Base-by-base conservation (phyloP, 37 sponge, comb jelly and placozoan genomes). In the Dysidea cf. avara region DNA sequence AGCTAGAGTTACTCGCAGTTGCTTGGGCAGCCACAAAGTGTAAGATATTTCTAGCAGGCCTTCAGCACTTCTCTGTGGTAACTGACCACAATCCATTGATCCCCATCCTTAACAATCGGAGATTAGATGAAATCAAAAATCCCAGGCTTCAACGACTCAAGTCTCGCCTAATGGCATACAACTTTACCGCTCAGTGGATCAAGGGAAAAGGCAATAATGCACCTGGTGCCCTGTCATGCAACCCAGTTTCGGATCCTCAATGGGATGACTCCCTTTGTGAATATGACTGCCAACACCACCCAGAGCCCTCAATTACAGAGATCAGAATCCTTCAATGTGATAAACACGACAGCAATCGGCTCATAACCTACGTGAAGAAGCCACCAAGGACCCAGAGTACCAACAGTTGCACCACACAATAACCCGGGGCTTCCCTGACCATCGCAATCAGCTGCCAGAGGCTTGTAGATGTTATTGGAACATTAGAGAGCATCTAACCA, bases 11-110 rank as follows among this genome's bases (percentile, higher is more conserved):
- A 6, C 26, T 68, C 6, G 49, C 32, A 3, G 51, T 68, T 20
- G 6, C 49, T 25, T 68, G 69, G 69, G 69, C 69, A 5, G 17
- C 39, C 31, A 6, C 14, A 11, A 68, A 68, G 14, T 68, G 69
- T 30, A 6, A 68, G 7, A 68, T 68, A 18, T 68, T 68, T 22
- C 24, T 68, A 21, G 69, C 69, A 9, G 58, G 58, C 5, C 14
- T 22, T 14, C 58, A 22, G 7, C 58, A 56, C 29, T 56, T 56
- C 58, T 7, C 7, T 13, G 58, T 56, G 25, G 28, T 56, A 12
- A 68, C 54, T 7, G 74, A 72, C n/a, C 74, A 72, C 60, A 18
- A 72, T 6, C 74, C 74, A 21, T 38, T 72, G 2, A 22, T 57
- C n/a, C 52, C 74, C 35, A 72, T 72, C 12, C 58, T 72, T 36